Evolutionary conservation across 2,113 vertebrate species (phyloP), one percentile per base, ranked within the genome.

Genomic region (Jacana jacana): DNA sequence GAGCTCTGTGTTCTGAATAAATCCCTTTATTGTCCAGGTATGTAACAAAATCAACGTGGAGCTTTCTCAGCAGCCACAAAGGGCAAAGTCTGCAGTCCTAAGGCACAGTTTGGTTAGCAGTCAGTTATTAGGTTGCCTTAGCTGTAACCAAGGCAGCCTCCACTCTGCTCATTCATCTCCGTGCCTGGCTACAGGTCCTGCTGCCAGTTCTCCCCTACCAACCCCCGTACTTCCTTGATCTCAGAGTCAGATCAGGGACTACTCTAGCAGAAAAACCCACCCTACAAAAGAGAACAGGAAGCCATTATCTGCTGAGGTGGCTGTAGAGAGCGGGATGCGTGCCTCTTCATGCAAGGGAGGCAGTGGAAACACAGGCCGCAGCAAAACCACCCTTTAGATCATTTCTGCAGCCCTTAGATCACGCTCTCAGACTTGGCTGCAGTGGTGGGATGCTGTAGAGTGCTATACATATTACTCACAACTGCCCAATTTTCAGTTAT

Each of bases 181-280:
- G 3, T 40, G 40, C 64, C 61, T 11, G 14, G 75, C 70, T 63
- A 35, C 39, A 27, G 28, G 17, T 68, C 51, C 22, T 14, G 28
- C 65, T 87, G 61, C 81, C 25, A 2, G 2, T 80, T 25, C 71
- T 86, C 35, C 66, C n/a, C 51, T 27, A 14, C 17, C 39, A 77
- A 5, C 24, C 44, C 86, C 52, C 2, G 2, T 11, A n/a, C 49
- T n/a, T 8, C 0, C 57, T 25, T 7, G 1, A 42, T 35, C 58
- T 49, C 64, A 27, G 17, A 81, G 6, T 11, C 20, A 4, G 33
- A 23, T 9, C 71, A 73, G 49, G 55, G 51, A 31, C 48, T 17
- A 30, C 19, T 28, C 54, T 15, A 10, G 61, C 66, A 91, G 48
- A 68, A 63, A 63, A 78, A 46, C 12, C 40, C 49, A 39, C 23